Evolutionary conservation across 30 jellyfish, hydroid and myxozoan genomes (phyloP).

Genomic region (Cassiopea xamachana): DNA sequence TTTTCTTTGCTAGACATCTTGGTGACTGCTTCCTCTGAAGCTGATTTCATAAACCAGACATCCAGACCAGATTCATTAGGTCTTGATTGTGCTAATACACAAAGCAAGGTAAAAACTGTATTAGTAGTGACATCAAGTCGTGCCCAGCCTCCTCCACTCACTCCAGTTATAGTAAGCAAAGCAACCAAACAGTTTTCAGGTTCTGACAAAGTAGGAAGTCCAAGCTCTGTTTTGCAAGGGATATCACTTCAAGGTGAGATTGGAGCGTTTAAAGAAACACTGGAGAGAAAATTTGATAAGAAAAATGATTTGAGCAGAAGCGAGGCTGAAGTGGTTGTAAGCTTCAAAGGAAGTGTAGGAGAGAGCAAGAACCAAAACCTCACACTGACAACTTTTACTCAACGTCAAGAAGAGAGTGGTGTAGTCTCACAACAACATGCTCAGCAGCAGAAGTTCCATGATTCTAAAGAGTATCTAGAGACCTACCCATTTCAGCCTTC

Average conservation of each 20-base stretch:
- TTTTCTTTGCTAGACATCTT: not conserved
- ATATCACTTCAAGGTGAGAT: constrained; percentile 73
- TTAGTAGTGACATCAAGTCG: not conserved
- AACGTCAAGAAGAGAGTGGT: not conserved
- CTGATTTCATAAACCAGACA: not conserved
- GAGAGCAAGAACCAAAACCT: not conserved
- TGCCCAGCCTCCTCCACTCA: constrained; percentile 66
- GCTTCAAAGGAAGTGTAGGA: not conserved
- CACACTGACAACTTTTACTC: not conserved
- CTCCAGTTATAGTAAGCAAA: constrained; percentile 37
- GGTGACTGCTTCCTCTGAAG: not conserved
- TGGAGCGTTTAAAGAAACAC: constrained; percentile 59
- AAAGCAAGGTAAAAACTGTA: not conserved
- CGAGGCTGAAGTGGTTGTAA: not conserved
- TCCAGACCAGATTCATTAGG: constrained; percentile 15
- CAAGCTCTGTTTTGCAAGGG: constrained; percentile 61
- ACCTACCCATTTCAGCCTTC: constrained; percentile 7
- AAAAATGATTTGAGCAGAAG: constrained; percentile 8
- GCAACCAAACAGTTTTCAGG: constrained; percentile 16
- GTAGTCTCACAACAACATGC: not conserved
- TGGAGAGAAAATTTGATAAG: constrained; percentile 30
- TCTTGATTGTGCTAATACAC: not conserved
- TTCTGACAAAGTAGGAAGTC: constrained; percentile 21
- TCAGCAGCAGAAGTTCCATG: not conserved
- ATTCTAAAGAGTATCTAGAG: constrained; percentile 4